Conservation (phyloP, 1,140 invertebrate species). For the Calycopis cecrops region DNA sequence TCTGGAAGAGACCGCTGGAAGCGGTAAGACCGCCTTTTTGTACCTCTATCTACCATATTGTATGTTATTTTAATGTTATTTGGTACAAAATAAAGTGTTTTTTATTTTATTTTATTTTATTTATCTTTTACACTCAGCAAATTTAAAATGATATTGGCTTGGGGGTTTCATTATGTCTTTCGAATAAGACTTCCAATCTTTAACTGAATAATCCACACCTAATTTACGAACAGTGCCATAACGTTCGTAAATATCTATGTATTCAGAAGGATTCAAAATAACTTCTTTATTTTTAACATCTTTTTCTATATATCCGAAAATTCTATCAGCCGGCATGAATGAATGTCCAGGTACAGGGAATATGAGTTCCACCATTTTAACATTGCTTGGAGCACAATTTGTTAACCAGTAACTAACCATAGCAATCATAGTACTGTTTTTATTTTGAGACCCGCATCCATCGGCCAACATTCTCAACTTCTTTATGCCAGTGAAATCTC, state of each 20-base stretch:
- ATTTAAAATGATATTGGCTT: conserved; percentile 14
- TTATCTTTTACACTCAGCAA: conserved; percentile 14
- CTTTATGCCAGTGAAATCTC: not conserved
- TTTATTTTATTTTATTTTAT: no score
- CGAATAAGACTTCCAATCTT: conserved; percentile 16
- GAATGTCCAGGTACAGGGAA: conserved; percentile 17
- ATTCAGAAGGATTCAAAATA: conserved; percentile 12
- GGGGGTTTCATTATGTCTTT: conserved; percentile 8
- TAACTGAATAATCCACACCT: conserved; percentile 8
- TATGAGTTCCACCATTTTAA: conserved; percentile 13
- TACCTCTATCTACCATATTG: no score
- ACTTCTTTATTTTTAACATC: conserved; percentile 17
- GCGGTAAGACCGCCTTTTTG: no score
- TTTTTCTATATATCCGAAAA: conserved; percentile 14
- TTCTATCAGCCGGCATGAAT: conserved; percentile 13
- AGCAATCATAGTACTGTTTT: conserved; percentile 9
- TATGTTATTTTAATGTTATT: no score
- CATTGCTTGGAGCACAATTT: not conserved
- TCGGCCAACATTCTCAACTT: conserved; percentile 1
- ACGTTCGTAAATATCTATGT: conserved; percentile 9
- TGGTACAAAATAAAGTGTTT: no score
- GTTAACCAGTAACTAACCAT: conserved; percentile 14
- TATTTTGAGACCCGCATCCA: conserved; percentile 12
- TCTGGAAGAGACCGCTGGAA: no score
- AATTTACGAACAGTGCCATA: conserved; percentile 7